A percentile compares a stretch with the other conserved stretches of the same genome.
These are phyloP conservation scores for Antechinus stuartii DNA, from an alignment of 2,113 vertebrate species.

Conservation along the genomic window DNA sequence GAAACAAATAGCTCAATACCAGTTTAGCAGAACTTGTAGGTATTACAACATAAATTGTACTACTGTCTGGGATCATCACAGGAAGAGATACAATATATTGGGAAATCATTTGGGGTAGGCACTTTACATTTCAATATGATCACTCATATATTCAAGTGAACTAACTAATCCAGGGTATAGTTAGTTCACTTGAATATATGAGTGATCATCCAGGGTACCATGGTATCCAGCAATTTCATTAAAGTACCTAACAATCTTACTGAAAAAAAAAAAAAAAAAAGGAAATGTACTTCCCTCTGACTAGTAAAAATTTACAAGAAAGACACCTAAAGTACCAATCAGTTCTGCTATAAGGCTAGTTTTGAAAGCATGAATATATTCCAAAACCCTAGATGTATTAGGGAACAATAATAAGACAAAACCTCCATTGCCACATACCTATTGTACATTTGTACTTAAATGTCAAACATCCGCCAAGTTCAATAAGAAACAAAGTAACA, in stretches of 20 bases:
- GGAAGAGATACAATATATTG: slow-evolving; percentile 36
- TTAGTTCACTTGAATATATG: too few species aligned
- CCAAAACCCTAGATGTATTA: neutral
- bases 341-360: neutral
- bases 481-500: neutral
- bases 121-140: neutral
- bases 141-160: neutral
- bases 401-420: neutral
- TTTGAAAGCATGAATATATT: neutral
- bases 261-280: neutral
- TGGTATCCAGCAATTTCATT: neutral
- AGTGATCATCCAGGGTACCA: neutral
- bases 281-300: neutral
- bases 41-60: slow-evolving; percentile 32
- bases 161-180: neutral
- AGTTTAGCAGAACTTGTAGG: slow-evolving; percentile 57
- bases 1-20: slow-evolving; percentile 49
- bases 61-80: slow-evolving; percentile 20
- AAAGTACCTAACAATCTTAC: neutral
- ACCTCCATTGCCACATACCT: neutral
- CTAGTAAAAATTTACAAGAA: neutral
- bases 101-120: neutral
- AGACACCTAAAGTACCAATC: neutral
- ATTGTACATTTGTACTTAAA: neutral
- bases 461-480: neutral